These are phyloP conservation scores for Palythoa heliodiscus DNA, from an alignment of 92 coral and sea anemone genomes.

Conservation along the genomic window DNA sequence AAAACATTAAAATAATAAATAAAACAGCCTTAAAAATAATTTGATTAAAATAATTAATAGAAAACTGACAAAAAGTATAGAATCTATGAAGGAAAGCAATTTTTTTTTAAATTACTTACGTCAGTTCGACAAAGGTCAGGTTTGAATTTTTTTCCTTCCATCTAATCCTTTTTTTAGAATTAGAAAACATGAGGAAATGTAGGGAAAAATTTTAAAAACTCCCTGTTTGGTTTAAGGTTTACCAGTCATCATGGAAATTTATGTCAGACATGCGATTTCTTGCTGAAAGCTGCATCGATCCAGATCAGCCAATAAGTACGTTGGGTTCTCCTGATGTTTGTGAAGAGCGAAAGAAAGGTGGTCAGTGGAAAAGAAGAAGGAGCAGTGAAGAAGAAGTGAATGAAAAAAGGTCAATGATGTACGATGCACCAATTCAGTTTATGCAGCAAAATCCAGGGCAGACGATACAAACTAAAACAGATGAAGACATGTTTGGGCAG, in stretches of 20 bases:
- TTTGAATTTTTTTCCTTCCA: neutral
- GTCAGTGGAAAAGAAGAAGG: slow-evolving; percentile 7
- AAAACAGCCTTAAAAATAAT: too few species aligned
- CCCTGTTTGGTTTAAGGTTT: slow-evolving; percentile 27
- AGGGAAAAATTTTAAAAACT: neutral
- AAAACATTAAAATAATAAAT: too few species aligned
- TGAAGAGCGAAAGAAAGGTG: neutral
- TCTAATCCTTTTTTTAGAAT: neutral
- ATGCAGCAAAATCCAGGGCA: slow-evolving; percentile 39
- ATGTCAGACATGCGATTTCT: slow-evolving; percentile 51
- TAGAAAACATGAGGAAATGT: neutral
- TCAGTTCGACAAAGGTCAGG: too few species aligned
- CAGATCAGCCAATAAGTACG: slow-evolving; percentile 36
- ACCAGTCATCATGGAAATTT: slow-evolving; percentile 45
- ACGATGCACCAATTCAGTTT: slow-evolving; percentile 31
- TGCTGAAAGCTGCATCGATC: slow-evolving; percentile 36
- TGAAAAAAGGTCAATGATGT: slow-evolving; percentile 30
- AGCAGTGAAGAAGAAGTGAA: slow-evolving; percentile 27
- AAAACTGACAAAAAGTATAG: too few species aligned
- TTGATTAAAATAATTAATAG: too few species aligned
- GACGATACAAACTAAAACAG: slow-evolving; percentile 32
- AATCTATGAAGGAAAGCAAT: too few species aligned
- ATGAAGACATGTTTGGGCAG: slow-evolving; percentile 55
- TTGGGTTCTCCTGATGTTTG: slow-evolving; percentile 19
- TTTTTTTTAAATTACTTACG: too few species aligned